Percentiles rank a stretch among this genome's conserved stretches.
These are phyloP conservation scores for Ennomos quercinarius DNA, from an alignment of 2,888 invertebrate species.

Conservation along the genomic window DNA sequence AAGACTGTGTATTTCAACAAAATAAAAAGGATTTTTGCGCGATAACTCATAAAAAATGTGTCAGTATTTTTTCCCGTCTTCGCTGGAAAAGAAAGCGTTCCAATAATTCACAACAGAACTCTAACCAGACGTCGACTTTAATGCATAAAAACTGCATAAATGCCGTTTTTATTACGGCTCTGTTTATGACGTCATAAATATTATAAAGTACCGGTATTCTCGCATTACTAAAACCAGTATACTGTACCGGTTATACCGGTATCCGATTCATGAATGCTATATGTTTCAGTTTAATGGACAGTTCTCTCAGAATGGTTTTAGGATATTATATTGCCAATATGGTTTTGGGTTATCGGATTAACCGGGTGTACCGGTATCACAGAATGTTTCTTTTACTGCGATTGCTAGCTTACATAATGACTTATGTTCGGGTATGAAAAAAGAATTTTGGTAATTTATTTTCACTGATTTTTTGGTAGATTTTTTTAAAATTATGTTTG, in stretches of 20 bases:
- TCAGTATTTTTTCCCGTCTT: too few relatives aligned
- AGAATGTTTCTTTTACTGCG: constrained; percentile 9
- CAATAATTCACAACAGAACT: constrained; percentile 18
- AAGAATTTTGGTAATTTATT: too few relatives aligned
- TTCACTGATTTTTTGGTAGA: too few relatives aligned
- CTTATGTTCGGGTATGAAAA: constrained; percentile 6
- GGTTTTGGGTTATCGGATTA: constrained; percentile 25
- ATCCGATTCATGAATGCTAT: constrained; percentile 27
- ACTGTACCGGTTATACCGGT: constrained; percentile 16
- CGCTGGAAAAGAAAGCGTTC: neutral
- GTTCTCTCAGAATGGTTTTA: constrained; percentile 22
- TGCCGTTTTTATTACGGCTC: constrained; percentile 50
- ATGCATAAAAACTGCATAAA: constrained; percentile 60
- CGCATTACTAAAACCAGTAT: constrained; percentile 11
- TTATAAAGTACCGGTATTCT: constrained; percentile 38
- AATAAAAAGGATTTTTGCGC: too few relatives aligned
- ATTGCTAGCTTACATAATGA: constrained; percentile 2
- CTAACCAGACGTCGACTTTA: constrained; percentile 32
- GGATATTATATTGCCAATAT: constrained; percentile 29
- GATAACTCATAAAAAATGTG: too few relatives aligned
- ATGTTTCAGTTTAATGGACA: constrained; percentile 29
- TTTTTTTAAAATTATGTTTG: too few relatives aligned
- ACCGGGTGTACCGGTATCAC: constrained; percentile 6
- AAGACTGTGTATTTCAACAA: too few relatives aligned
- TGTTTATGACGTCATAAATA: constrained; percentile 58